These are phyloP conservation scores for Meles meles DNA, from an alignment of 2,113 vertebrate species.

Conservation along the genomic window DNA sequence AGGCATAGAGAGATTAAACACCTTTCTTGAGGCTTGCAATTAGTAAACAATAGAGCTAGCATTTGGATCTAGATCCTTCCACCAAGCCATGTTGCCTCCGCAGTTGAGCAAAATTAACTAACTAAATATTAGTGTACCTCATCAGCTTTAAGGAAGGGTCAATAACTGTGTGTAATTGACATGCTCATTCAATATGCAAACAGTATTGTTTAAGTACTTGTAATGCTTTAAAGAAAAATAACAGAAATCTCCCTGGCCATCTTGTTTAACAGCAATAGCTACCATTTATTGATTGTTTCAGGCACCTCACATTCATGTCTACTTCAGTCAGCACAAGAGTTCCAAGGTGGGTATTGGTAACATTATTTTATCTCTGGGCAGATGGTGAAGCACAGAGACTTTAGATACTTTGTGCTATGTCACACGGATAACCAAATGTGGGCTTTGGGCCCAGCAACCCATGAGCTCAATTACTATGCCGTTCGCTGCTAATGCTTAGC, in stretches of 20 bases:
- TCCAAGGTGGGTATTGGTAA: not conserved
- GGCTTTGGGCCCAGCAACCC: not conserved
- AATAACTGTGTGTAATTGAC: not conserved
- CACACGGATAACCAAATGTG: not conserved
- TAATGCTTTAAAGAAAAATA: not conserved
- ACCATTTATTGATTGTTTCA: not conserved
- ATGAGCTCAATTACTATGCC: not conserved
- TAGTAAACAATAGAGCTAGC: constrained; percentile 23
- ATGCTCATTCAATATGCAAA: not conserved
- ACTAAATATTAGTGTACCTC: not conserved
- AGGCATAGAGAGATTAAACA: constrained; percentile 11
- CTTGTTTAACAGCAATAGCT: not conserved
- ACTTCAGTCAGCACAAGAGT: not conserved
- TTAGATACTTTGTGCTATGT: not conserved
- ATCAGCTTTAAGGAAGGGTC: not conserved
- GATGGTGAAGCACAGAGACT: not conserved
- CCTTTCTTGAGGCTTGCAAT: not conserved
- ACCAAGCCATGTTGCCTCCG: not conserved
- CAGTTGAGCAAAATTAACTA: not conserved
- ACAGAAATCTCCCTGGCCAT: not conserved
- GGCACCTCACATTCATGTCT: not conserved
- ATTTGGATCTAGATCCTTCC: constrained; percentile 29
- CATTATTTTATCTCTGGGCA: not conserved
- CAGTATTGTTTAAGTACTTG: not conserved
- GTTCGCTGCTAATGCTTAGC: not conserved